Conservation (phyloP, 1,140 invertebrate species). For the Drosophila insularis region DNA sequence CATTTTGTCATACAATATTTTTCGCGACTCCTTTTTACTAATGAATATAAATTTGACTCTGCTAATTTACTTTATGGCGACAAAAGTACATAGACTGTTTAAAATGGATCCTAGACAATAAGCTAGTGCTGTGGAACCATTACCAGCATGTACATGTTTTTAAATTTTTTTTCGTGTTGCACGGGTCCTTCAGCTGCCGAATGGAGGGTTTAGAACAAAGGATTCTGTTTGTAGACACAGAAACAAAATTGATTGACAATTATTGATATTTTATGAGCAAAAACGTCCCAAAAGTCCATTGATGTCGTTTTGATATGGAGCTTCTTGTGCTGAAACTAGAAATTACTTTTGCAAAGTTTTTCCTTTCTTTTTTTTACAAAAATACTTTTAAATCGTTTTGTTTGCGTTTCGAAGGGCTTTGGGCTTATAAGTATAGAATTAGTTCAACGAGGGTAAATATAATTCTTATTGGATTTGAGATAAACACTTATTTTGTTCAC, state of each 20-base stretch:
- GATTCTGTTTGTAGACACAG: conserved; percentile 1
- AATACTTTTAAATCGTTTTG: conserved; percentile 20
- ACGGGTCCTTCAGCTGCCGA: too few species aligned
- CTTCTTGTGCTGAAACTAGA: conserved; percentile 21
- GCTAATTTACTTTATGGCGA: conserved; percentile 5
- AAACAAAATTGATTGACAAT: conserved; percentile 58
- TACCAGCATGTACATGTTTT: too few species aligned
- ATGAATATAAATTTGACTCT: not conserved
- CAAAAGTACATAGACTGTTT: not conserved
- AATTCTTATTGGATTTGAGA: not conserved
- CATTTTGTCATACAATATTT: conserved; percentile 3
- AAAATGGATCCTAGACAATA: not conserved
- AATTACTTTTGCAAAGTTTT: conserved; percentile 8
- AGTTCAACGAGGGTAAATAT: not conserved
- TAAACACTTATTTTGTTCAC: not conserved
- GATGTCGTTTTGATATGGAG: conserved; percentile 52
- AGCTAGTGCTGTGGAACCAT: too few species aligned
- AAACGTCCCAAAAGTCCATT: conserved; percentile 28
- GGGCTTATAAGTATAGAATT: not conserved
- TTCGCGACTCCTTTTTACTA: not conserved
- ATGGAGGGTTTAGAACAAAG: not conserved
- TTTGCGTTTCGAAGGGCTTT: not conserved
- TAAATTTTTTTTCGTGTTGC: too few species aligned
- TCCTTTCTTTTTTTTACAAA: conserved; percentile 19
- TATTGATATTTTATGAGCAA: conserved; percentile 64